Conservation (phyloP, 1,140 invertebrate species). For the Mercenaria mercenaria region DNA sequence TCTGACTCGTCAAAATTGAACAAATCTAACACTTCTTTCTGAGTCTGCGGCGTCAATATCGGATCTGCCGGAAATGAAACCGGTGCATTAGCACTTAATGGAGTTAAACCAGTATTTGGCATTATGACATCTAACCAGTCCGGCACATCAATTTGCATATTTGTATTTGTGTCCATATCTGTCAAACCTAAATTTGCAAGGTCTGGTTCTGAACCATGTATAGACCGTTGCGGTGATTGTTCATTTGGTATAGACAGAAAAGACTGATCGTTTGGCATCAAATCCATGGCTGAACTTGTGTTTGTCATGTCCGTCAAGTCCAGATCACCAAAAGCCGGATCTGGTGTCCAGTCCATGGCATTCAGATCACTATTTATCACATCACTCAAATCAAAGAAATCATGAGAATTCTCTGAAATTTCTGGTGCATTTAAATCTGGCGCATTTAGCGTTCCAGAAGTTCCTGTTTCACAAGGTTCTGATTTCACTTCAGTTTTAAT, state of each 20-base stretch:
- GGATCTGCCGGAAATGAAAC: conserved; percentile 88
- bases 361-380: conserved; percentile 80
- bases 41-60: conserved; percentile 88
- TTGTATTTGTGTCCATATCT: conserved; percentile 77
- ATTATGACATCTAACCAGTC: conserved; percentile 92
- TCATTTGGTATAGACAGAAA: conserved; percentile 53
- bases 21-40: conserved; percentile 90
- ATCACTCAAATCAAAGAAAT: conserved; percentile 80
- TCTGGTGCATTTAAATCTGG: too few species aligned
- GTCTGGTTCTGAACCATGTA: conserved; percentile 77
- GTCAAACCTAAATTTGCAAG: conserved; percentile 71
- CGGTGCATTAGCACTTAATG: conserved; percentile 80
- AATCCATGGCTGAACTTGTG: conserved; percentile 64
- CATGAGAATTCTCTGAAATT: conserved; percentile 59
- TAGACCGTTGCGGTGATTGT: conserved; percentile 48
- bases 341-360: conserved; percentile 83
- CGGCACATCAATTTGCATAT: conserved; percentile 90
- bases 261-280: conserved; percentile 52
- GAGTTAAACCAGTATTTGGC: conserved; percentile 84
- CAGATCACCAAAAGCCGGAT: conserved; percentile 74
- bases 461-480: conserved; percentile 31
- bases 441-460: conserved; percentile 9
- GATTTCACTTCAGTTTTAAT: conserved; percentile 41
- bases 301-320: conserved; percentile 75
- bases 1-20: conserved; percentile 91